These are phyloP conservation scores for Anser brachyrhynchus DNA, from an alignment of 2,113 vertebrate genomes.

Conservation along the genomic window DNA sequence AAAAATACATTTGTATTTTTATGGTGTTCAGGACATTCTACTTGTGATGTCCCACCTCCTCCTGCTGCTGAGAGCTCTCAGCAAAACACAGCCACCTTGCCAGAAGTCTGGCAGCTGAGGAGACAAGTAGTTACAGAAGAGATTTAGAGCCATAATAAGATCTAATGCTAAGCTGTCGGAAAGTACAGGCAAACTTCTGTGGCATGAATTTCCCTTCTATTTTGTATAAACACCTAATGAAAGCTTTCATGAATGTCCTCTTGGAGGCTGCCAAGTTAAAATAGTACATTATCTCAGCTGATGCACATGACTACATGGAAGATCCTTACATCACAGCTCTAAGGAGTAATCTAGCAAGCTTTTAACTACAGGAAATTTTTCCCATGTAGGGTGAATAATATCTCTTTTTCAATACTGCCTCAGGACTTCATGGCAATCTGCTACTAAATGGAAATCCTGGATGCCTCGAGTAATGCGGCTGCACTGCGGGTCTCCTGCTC, in stretches of 20 bases:
- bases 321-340: background rate
- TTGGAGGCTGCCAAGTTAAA: slow-evolving; percentile 42
- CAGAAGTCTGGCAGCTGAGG: background rate
- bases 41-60: slow-evolving; percentile 25
- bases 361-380: background rate
- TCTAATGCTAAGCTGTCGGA: slow-evolving; percentile 12
- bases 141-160: slow-evolving; percentile 63
- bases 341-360: background rate
- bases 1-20: slow-evolving; percentile 49
- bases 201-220: slow-evolving; percentile 58
- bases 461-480: rapidly evolving
- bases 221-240: slow-evolving; percentile 38
- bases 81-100: background rate
- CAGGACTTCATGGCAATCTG: background rate
- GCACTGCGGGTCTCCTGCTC: background rate
- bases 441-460: background rate
- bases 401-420: background rate
- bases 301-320: slow-evolving; percentile 7
- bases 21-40: background rate
- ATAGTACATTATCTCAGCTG: slow-evolving; percentile 47
- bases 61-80: background rate
- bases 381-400: slow-evolving; percentile 45
- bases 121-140: slow-evolving; percentile 4
- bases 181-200: slow-evolving; percentile 56
- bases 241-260: slow-evolving; percentile 6